Evolutionary conservation across 1,140 invertebrate genomes (phyloP).

Genomic region (Heliconius melpomene): DNA sequence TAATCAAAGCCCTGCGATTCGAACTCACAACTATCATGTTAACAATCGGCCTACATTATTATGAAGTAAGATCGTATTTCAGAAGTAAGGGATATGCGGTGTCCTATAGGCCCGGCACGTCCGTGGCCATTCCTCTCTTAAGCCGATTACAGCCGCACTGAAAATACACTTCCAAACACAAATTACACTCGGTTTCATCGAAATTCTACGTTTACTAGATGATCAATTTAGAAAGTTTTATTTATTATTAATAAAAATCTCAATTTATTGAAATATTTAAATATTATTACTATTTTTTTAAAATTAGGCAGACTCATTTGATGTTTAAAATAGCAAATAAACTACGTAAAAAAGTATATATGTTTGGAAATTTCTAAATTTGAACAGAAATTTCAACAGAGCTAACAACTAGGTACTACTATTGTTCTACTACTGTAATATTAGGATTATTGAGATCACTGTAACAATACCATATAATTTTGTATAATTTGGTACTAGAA

Average conservation of each 20-base stretch:
- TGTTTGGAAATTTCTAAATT: too few species aligned
- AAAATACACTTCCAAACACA: constrained; percentile 60
- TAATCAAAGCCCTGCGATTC: not conserved
- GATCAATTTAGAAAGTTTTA: not conserved
- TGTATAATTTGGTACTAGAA: not conserved
- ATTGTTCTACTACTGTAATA: too few species aligned
- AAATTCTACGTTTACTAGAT: constrained; percentile 43
- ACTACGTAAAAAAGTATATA: too few species aligned
- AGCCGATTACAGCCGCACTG: constrained; percentile 59
- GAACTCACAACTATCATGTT: not conserved
- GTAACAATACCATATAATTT: not conserved
- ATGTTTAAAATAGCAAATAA: too few species aligned
- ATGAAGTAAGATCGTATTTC: constrained; percentile 7
- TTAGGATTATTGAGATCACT: too few species aligned
- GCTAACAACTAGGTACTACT: not conserved
- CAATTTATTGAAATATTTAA: too few species aligned
- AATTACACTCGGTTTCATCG: constrained; percentile 45
- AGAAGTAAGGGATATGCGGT: constrained; percentile 20
- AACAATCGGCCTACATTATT: not conserved
- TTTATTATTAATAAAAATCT: not conserved
- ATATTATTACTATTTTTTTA: too few species aligned
- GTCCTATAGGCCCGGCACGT: constrained; percentile 54
- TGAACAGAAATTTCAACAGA: not conserved
- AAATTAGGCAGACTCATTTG: too few species aligned
- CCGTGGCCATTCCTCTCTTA: constrained; percentile 47